These are phyloP conservation scores for Malurus elegans DNA, from an alignment of 2,113 vertebrate species.

Conservation along the genomic window DNA sequence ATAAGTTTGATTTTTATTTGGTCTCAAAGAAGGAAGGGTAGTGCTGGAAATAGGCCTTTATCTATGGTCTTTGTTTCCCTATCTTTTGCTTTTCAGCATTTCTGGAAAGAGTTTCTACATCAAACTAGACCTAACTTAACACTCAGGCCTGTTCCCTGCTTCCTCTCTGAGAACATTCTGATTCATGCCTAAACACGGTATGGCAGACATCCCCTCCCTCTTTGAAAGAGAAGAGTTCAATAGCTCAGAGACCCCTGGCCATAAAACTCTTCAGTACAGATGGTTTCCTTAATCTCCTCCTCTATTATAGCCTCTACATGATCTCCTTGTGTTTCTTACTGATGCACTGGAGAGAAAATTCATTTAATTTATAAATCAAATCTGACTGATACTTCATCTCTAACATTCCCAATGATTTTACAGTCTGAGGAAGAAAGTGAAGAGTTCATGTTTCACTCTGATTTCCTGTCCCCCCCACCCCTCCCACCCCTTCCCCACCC, in stretches of 20 bases:
- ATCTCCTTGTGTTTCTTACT: background rate
- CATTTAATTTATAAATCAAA: background rate
- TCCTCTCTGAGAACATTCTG: slow-evolving; percentile 3
- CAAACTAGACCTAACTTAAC: background rate
- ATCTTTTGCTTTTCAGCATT: background rate
- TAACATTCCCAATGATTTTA: background rate
- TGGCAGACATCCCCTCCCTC: background rate
- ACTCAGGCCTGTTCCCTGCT: slow-evolving; percentile 4
- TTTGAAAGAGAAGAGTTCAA: background rate
- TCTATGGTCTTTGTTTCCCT: background rate
- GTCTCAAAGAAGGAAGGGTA: slow-evolving; percentile 51
- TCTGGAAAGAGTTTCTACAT: background rate
- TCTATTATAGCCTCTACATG: background rate
- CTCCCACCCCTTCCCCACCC: background rate
- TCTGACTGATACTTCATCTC: background rate
- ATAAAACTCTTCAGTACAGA: background rate
- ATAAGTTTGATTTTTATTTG: slow-evolving; percentile 38
- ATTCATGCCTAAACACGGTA: background rate
- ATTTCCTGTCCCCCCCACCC: background rate
- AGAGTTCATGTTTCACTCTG: background rate
- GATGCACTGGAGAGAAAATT: background rate
- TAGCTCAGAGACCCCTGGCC: background rate
- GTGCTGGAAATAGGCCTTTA: background rate
- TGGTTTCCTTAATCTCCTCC: background rate
- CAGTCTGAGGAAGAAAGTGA: background rate